phyloP scores from a whole-genome alignment of 1,140 invertebrate species.

The Ptiloglossa arizonensis region DNA sequence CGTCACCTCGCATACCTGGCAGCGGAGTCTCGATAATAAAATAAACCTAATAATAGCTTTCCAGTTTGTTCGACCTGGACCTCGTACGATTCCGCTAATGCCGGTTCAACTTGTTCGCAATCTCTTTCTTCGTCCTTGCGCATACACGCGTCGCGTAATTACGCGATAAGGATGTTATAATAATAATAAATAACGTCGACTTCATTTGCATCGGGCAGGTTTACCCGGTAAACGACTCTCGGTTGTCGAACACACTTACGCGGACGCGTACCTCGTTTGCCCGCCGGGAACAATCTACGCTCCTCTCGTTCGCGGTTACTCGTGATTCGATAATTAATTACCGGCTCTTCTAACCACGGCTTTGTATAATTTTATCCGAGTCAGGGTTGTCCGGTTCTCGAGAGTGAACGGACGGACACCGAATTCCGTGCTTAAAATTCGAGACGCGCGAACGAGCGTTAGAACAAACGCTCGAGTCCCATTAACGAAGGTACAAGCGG shows the following conservation, averaged over 20 bases:
- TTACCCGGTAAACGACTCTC: not conserved
- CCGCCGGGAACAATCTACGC: not conserved
- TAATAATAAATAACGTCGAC: not conserved
- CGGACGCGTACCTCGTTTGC: conserved; percentile 11
- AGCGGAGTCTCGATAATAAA: no score
- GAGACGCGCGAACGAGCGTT: conserved; percentile 37
- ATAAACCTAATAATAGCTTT: no score
- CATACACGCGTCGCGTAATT: no score
- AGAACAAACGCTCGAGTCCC: conserved; percentile 43
- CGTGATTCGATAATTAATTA: conserved; percentile 7
- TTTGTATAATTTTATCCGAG: conserved; percentile 1
- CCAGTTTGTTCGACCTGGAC: no score
- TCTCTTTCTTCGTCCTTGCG: no score
- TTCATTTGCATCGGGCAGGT: not conserved
- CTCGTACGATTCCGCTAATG: no score
- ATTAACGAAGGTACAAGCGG: conserved; percentile 24
- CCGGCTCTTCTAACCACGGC: not conserved
- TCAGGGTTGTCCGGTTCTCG: not conserved
- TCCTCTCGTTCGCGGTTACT: not conserved
- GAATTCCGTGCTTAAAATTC: conserved; percentile 38
- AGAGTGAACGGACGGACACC: not conserved
- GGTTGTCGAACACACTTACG: not conserved
- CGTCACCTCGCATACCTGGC: no score
- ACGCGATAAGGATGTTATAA: no score
- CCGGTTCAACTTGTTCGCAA: no score